Evolutionary conservation across 2,888 invertebrate species (phyloP).

Genomic region (Syrista parreyssii): DNA sequence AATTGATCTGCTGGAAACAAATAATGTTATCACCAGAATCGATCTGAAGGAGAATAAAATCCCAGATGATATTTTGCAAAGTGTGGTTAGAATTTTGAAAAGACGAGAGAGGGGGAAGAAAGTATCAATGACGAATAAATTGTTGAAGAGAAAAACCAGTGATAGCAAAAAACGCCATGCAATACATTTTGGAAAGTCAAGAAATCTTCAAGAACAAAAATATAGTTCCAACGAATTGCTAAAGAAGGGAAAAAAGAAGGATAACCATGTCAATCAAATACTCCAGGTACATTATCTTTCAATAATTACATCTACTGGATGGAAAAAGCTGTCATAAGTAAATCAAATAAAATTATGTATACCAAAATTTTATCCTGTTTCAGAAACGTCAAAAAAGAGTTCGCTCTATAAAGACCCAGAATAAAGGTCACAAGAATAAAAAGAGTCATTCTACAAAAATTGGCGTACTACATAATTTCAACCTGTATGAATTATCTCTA

Average conservation of each 20-base stretch:
- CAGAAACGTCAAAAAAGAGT: not conserved
- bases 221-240: not conserved
- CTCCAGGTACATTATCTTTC: not conserved
- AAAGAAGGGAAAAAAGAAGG: not conserved
- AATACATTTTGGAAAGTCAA: not conserved
- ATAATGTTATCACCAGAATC: slow-evolving; percentile 31
- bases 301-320: not conserved
- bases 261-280: not conserved
- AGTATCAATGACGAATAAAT: slow-evolving; percentile 13
- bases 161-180: not conserved
- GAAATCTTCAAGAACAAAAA: not conserved
- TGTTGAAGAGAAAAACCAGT: not conserved
- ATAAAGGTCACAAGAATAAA: not conserved
- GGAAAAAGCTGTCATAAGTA: not conserved
- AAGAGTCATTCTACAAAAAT: not conserved
- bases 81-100: slow-evolving; percentile 29
- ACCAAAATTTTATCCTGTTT: not conserved
- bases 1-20: slow-evolving; percentile 35
- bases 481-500: slow-evolving; percentile 19
- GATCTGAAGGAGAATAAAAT: slow-evolving; percentile 38
- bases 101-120: slow-evolving; percentile 24
- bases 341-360: not conserved
- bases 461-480: not conserved
- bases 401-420: not conserved
- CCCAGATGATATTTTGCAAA: slow-evolving; percentile 23